A percentile compares a stretch with the other conserved stretches of the same genome.
Evolutionary conservation across 2,888 invertebrate species (phyloP).

Genomic region (Drosophila meridionalis): DNA sequence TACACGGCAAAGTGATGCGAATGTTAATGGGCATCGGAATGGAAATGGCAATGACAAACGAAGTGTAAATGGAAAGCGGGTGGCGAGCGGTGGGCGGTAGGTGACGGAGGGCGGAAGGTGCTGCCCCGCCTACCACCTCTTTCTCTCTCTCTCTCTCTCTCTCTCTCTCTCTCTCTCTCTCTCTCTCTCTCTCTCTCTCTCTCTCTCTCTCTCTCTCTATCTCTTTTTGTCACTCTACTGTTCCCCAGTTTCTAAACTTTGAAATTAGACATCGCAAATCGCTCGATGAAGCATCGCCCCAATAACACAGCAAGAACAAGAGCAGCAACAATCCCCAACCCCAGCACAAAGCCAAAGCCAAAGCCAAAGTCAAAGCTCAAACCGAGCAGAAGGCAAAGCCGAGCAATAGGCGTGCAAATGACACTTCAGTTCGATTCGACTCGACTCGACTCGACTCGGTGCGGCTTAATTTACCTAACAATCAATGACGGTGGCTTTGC

Average conservation of each 20-base stretch:
- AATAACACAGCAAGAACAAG: constrained; percentile 1
- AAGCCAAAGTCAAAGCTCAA: constrained; percentile 16
- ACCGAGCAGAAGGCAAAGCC: constrained; percentile 1
- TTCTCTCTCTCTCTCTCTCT: no score
- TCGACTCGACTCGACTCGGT: neutral
- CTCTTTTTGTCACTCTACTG: no score
- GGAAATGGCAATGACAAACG: constrained; percentile 39
- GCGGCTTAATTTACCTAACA: constrained; percentile 21
- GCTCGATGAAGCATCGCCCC: constrained; percentile 9
- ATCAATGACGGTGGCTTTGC: constrained; percentile 13
- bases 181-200: no score
- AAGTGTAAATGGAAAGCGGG: constrained; percentile 18
- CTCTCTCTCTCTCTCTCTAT: neutral
- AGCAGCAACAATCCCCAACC: constrained; percentile 1
- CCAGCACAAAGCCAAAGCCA: neutral
- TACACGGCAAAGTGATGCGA: constrained; percentile 33
- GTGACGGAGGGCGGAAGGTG: neutral
- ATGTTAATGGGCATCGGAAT: constrained; percentile 39
- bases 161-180: no score
- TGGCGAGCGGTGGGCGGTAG: neutral
- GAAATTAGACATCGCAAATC: constrained; percentile 7
- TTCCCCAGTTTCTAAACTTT: constrained; percentile 7
- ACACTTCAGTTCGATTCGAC: constrained; percentile 10
- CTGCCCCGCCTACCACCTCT: neutral
- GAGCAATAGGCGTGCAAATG: constrained; percentile 20